Conservation (phyloP, 2,113 vertebrate species). For the Odocoileus hemionus region DNA sequence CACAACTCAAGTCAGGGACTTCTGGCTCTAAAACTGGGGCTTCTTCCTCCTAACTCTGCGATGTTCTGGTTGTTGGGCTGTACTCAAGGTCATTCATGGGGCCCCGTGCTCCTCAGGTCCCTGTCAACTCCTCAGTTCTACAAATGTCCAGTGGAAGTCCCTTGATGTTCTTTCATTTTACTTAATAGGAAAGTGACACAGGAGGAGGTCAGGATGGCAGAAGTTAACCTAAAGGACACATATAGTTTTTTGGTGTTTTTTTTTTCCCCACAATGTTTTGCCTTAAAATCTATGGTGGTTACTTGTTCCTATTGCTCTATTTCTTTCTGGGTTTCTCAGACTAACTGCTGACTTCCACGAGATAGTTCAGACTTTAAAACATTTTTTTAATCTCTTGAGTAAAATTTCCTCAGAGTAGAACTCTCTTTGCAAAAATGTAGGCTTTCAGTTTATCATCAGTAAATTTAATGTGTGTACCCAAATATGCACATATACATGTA, state of each 20-base stretch:
- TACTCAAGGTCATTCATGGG: not conserved
- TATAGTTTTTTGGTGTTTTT: not conserved
- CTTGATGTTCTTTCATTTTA: not conserved
- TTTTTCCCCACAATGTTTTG: not conserved
- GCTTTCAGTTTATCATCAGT: not conserved
- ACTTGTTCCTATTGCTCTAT: not conserved
- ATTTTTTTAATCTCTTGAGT: not conserved
- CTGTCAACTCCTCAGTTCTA: not conserved
- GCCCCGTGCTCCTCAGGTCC: accelerated
- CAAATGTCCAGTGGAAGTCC: not conserved
- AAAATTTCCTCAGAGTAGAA: not conserved
- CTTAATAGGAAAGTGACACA: not conserved
- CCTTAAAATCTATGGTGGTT: not conserved
- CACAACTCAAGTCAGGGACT: not conserved
- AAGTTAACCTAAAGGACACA: not conserved
- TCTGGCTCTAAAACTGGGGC: not conserved
- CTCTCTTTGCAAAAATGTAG: not conserved
- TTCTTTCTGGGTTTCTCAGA: not conserved
- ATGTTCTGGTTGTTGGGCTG: too few species aligned
- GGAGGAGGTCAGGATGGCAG: not conserved
- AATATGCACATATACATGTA: not conserved
- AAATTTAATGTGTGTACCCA: not conserved
- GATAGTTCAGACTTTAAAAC: not conserved
- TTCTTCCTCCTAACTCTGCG: not conserved
- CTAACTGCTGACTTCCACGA: not conserved